A percentile compares a stretch with the other conserved stretches of the same genome.
Evolutionary conservation across 2,888 invertebrate species (phyloP).

Genomic region (Chelonus formosanus): DNA sequence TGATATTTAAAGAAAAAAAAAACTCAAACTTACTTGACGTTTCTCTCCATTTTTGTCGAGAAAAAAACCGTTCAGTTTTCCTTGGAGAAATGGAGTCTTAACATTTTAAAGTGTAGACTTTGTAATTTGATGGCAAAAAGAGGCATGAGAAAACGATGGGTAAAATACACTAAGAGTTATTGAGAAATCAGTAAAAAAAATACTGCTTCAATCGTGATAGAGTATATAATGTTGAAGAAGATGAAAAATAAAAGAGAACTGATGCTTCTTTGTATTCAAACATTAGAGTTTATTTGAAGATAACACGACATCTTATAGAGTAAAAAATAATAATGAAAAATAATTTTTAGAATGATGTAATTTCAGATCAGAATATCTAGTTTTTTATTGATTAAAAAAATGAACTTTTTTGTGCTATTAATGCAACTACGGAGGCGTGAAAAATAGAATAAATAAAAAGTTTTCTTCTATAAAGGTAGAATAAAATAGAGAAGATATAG

Average conservation of each 20-base stretch:
- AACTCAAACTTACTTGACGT: constrained; percentile 27
- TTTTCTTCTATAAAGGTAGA: too few species aligned
- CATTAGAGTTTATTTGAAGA: too few species aligned
- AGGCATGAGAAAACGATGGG: constrained; percentile 14
- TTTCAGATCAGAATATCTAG: too few species aligned
- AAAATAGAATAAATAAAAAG: too few species aligned
- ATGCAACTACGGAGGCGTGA: too few species aligned
- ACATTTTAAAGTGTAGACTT: constrained; percentile 10
- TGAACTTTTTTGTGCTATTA: too few species aligned
- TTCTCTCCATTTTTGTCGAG: constrained; percentile 47
- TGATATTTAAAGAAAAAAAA: background rate
- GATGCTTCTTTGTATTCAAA: constrained; percentile 13
- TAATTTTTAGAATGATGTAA: too few species aligned
- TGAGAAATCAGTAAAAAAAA: constrained; percentile 2
- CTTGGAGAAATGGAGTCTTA: constrained; percentile 41
- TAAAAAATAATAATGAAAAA: too few species aligned
- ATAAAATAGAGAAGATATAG: too few species aligned
- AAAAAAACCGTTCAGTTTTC: constrained; percentile 48
- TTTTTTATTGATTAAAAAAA: too few species aligned
- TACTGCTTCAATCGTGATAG: constrained; percentile 5
- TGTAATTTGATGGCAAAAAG: background rate
- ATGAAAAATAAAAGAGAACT: constrained; percentile 7
- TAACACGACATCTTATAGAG: too few species aligned
- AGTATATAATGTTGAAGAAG: background rate
- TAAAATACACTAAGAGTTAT: constrained; percentile 13